Conservation (phyloP, 2,113 vertebrate genomes). For the Chloebia gouldiae region DNA sequence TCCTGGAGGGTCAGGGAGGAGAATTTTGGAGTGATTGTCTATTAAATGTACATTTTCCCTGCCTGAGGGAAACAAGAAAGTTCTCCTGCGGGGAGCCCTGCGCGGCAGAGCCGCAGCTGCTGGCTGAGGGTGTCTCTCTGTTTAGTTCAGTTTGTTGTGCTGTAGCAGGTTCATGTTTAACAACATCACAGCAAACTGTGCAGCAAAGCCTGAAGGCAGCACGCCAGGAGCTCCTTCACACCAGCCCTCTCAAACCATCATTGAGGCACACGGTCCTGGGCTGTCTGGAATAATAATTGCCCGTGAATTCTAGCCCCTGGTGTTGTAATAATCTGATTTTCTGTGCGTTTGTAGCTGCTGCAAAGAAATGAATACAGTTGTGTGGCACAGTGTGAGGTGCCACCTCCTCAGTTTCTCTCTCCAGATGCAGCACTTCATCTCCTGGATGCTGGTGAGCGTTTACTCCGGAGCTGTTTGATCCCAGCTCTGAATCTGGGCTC, state of each 20-base stretch:
- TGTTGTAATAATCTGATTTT: not conserved
- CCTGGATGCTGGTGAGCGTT: not conserved
- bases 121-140: not conserved
- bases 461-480: not conserved
- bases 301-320: not conserved
- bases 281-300: not conserved
- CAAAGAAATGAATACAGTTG: not conserved
- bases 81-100: not conserved
- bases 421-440: not conserved
- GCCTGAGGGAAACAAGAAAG: not conserved
- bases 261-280: not conserved
- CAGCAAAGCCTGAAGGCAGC: not conserved
- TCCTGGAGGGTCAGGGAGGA: not conserved
- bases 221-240: not conserved
- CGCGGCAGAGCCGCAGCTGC: not conserved
- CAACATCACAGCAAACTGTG: constrained; percentile 38
- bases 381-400: not conserved
- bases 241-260: not conserved
- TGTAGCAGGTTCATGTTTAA: constrained; percentile 45
- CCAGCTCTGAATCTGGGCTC: not conserved
- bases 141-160: constrained; percentile 1
- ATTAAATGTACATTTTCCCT: not conserved
- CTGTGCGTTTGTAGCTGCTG: not conserved
- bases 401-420: not conserved
- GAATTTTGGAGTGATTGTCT: not conserved